These are phyloP conservation scores for Phataginus tricuspis DNA, from an alignment of 2,797 vertebrate genomes.

Conservation along the genomic window DNA sequence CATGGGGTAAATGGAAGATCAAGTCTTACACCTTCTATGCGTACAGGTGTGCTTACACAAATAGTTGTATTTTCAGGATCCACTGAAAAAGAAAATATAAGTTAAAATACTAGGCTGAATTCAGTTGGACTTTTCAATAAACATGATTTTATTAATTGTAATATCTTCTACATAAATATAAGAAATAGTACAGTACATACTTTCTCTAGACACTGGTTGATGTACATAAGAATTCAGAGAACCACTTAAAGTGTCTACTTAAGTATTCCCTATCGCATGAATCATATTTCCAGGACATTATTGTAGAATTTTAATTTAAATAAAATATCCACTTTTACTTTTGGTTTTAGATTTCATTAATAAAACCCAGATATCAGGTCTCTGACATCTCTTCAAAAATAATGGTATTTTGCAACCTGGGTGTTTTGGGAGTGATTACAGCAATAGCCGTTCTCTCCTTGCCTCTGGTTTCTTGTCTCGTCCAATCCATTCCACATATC, in stretches of 20 bases:
- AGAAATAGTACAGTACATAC: background rate
- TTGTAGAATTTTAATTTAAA: slow-evolving; percentile 40
- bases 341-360: slow-evolving; percentile 20
- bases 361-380: slow-evolving; percentile 3
- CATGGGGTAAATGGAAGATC: too few relatives aligned
- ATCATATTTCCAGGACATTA: background rate
- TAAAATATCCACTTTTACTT: slow-evolving; percentile 47
- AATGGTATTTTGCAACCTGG: background rate
- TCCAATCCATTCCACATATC: background rate
- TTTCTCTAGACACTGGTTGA: background rate
- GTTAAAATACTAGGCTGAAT: background rate
- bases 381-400: background rate
- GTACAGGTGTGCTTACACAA: background rate
- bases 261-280: background rate
- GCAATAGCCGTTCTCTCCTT: background rate
- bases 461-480: slow-evolving; percentile 26
- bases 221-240: background rate
- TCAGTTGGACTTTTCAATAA: background rate
- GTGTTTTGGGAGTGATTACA: slow-evolving; percentile 1
- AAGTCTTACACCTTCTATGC: background rate
- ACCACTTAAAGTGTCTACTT: background rate
- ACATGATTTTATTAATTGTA: slow-evolving; percentile 1
- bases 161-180: background rate
- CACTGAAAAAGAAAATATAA: slow-evolving; percentile 22
- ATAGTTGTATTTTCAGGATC: slow-evolving; percentile 13